Evolutionary conservation across 2,113 vertebrate genomes (phyloP).

Genomic region (Oxyura jamaicensis): DNA sequence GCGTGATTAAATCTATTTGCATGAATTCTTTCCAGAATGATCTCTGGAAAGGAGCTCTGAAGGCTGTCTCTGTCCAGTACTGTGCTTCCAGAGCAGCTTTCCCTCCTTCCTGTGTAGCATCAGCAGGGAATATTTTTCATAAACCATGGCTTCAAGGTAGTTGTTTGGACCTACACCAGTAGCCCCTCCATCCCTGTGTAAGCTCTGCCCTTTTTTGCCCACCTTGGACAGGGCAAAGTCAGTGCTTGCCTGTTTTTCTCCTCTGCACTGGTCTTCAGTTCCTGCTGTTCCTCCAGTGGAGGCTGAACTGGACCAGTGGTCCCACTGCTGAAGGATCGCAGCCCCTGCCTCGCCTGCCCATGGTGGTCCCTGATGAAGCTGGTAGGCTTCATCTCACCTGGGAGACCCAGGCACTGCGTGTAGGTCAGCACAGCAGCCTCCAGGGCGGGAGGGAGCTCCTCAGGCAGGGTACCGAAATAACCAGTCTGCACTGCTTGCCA

Average conservation of each 20-base stretch:
- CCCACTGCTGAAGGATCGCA: neutral
- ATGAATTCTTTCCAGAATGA: neutral
- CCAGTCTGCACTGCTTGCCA: neutral
- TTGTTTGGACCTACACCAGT: neutral
- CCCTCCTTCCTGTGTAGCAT: neutral
- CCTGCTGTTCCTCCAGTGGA: neutral
- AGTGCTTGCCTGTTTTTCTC: neutral
- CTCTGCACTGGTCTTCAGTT: neutral
- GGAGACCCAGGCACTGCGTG: accelerated
- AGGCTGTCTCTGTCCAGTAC: neutral
- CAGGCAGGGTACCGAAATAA: neutral
- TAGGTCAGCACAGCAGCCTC: neutral
- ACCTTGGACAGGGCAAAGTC: accelerated
- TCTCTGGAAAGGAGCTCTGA: neutral
- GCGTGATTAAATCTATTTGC: neutral
- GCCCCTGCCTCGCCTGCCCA: neutral
- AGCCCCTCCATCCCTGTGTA: neutral
- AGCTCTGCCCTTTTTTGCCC: neutral
- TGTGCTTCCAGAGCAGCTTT: neutral
- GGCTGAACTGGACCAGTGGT: neutral
- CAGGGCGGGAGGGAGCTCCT: accelerated
- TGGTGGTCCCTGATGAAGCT: neutral
- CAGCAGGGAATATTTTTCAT: neutral
- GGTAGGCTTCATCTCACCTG: neutral
- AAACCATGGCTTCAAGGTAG: neutral